Percentiles rank a stretch among this genome's conserved stretches.
Evolutionary conservation across 2,888 invertebrate species (phyloP).

Genomic region (Prosopocoilus inquinatus): DNA sequence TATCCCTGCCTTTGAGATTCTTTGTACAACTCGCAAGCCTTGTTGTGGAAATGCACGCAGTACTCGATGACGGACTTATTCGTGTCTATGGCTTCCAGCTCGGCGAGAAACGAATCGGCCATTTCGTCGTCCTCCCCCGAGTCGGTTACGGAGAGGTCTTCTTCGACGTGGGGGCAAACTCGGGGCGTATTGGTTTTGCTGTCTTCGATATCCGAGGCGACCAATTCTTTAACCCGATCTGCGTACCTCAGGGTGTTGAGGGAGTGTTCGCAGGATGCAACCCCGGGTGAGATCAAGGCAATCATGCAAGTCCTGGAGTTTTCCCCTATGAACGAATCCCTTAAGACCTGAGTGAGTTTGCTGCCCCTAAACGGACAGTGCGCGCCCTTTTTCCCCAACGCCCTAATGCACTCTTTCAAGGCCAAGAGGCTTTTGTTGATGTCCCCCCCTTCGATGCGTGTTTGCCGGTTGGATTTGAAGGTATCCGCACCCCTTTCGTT

Average conservation of each 20-base stretch:
- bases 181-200: constrained; percentile 41
- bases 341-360: constrained; percentile 91
- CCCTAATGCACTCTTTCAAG: constrained; percentile 96
- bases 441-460: constrained; percentile 91
- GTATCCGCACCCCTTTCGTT: constrained; percentile 99
- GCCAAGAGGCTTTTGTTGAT: constrained; percentile 95
- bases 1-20: constrained; percentile 88
- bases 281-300: constrained; percentile 97
- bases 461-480: constrained; percentile 91
- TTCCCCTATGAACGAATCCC: constrained; percentile 98
- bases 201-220: constrained; percentile 47
- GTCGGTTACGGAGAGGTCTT: constrained; percentile 86
- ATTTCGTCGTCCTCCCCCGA: constrained; percentile 56
- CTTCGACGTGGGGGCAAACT: constrained; percentile 88
- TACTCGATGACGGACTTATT: constrained; percentile 78
- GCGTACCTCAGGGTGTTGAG: constrained; percentile 97
- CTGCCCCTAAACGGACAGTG: constrained; percentile 97
- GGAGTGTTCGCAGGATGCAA: constrained; percentile 95
- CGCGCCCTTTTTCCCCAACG: constrained; percentile 90
- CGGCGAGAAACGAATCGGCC: constrained; percentile 82
- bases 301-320: constrained; percentile 99
- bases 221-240: constrained; percentile 94
- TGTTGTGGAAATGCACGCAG: constrained; percentile 69
- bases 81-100: constrained; percentile 88
- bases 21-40: constrained; percentile 71